Evolutionary conservation across 2,888 invertebrate species (phyloP), one percentile per base, ranked within the genome.

Genomic region (Encarsia formosa): DNA sequence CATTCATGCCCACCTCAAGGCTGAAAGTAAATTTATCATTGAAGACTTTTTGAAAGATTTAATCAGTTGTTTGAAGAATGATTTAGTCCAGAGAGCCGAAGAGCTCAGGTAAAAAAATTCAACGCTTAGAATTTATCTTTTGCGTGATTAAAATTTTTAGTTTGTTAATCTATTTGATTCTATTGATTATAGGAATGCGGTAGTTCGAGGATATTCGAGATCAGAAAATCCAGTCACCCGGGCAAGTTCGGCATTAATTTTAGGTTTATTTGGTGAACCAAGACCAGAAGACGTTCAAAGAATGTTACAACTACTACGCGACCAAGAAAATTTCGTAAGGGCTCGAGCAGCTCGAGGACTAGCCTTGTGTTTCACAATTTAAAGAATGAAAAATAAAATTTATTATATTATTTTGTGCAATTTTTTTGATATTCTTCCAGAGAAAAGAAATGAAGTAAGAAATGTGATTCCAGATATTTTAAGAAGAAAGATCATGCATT

Each of bases 161-260:
- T 5, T 34, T 34, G 16, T 34, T 8, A 15, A 15, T 39, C 20
- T 5, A 41, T 41, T 42, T n/a, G n/a, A n/a, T n/a, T n/a, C n/a
- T n/a, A n/a, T n/a, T n/a, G n/a, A n/a, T 46, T 40, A 9, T 49
- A 70, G 70, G 52, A 69, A 70, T 48, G 63, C 69, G 5, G 64
- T 68, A 4, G 68, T 67, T 0, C 61, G 69, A 44, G 70, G 71
- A n/a, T 72, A 72, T 32, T 70, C 70, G 3, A 66, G 65, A 51
- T 70, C 71, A 8, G 71, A 71, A 49, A 64, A 65, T 26, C 41
- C 58, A 4, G 49, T 62, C 5, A 65, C 64, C 0, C 61, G 71
- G 46, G 65, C 70, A 2, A 69, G 67, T 1, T 65, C 71, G 0
- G 70, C 70, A 0, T 41, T 70, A 15, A 66, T 72, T 52, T 60